phyloP scores from a whole-genome alignment of 2,113 vertebrate genomes.

The Redunca redunca region DNA sequence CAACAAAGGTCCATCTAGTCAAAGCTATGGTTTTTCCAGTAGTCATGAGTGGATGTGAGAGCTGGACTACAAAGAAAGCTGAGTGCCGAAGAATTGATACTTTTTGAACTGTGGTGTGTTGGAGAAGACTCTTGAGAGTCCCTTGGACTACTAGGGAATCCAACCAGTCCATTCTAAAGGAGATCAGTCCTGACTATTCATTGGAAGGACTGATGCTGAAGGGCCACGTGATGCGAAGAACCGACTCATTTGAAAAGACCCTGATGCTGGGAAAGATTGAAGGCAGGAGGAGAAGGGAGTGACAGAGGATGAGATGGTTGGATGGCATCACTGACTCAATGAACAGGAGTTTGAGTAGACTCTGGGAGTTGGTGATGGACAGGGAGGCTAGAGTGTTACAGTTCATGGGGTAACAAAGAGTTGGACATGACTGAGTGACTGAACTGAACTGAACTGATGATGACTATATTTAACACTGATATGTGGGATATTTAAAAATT shows the following conservation, averaged over 20 bases:
- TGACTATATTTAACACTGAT: background rate
- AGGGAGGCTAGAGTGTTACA: background rate
- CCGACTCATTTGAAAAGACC: background rate
- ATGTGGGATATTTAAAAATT: background rate
- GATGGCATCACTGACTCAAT: background rate
- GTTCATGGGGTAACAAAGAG: background rate
- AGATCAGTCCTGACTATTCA: background rate
- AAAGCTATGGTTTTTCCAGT: background rate
- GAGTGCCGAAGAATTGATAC: background rate
- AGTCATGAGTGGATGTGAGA: background rate
- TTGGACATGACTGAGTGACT: fast-evolving
- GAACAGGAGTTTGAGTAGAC: background rate
- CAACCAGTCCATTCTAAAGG: background rate
- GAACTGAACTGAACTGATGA: background rate
- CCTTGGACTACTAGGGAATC: background rate
- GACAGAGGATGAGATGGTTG: background rate
- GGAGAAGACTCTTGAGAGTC: background rate
- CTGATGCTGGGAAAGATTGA: background rate
- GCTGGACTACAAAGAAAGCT: background rate
- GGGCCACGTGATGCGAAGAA: background rate
- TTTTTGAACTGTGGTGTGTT: background rate
- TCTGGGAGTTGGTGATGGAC: background rate
- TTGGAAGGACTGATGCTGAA: background rate
- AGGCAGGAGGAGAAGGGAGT: background rate
- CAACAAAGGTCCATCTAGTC: background rate